These are phyloP conservation scores for Ethmia dodecea DNA, from an alignment of 2,888 invertebrate species.

Conservation along the genomic window DNA sequence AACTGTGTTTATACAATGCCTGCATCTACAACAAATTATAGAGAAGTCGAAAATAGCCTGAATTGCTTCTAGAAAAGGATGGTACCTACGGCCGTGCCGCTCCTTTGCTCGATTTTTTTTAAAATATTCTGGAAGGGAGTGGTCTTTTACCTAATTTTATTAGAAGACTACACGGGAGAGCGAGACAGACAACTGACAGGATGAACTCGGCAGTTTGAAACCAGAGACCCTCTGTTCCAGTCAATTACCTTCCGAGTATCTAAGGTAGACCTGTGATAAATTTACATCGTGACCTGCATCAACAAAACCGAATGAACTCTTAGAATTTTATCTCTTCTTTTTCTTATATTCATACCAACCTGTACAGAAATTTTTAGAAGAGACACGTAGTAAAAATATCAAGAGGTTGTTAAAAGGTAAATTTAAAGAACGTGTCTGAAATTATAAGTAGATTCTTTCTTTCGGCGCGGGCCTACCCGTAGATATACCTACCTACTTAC, in stretches of 20 bases:
- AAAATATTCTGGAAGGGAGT: too few relatives aligned
- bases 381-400: conserved; percentile 66
- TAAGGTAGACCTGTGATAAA: conserved; percentile 58
- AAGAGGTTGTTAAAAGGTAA: conserved; percentile 62
- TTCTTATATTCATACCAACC: conserved; percentile 43
- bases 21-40: too few relatives aligned
- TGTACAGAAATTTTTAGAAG: conserved; percentile 47
- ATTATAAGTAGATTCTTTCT: conserved; percentile 41
- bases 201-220: conserved; percentile 29
- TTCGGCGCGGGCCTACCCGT: conserved; percentile 40
- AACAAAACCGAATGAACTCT: conserved; percentile 46
- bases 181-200: neutral
- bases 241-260: conserved; percentile 50
- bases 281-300: conserved; percentile 60
- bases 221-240: conserved; percentile 42
- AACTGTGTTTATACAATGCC: too few relatives aligned
- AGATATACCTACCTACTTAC: too few relatives aligned
- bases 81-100: too few relatives aligned
- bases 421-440: conserved; percentile 63
- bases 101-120: too few relatives aligned
- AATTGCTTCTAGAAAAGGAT: too few relatives aligned
- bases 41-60: too few relatives aligned
- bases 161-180: too few relatives aligned
- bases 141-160: too few relatives aligned
- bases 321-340: conserved; percentile 50